Base-by-base conservation (phyloP, 2,888 invertebrate genomes). In the Ecdyonurus torrentis region DNA sequence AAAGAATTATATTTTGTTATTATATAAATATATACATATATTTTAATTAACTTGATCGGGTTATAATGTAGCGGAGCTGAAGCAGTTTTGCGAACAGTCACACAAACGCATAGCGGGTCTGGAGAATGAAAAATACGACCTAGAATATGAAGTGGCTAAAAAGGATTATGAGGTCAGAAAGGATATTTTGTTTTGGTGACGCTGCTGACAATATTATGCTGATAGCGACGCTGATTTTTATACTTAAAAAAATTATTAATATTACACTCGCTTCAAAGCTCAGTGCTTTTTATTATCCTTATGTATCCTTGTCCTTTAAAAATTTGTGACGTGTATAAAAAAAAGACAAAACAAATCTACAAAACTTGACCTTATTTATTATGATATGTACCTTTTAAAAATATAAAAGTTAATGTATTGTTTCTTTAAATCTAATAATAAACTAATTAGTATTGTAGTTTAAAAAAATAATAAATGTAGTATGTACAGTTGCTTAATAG, bases 101-200 rank as follows among this genome's bases (percentile, higher is more conserved):
- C 86, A 96, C 81, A 83, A 84, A 74, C 88, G 91, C 83, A 90
- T 96, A 82, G 78, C 76, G 77, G 78, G 80, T 72, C 85, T 97
- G 82, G 96, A 97, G 84, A 89, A 90, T 74, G 83, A 87, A 78
- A 98, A 97, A 82, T 98, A 91, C 83, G 99, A 99, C 85, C 85
- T 97, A 85, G 98, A 99, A 84, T 89, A 90, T 83, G 82, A 91
- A 81, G 95, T 97, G 79, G 91, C 91, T 82, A 89, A 90, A 83
- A 98, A 98, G 89, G 98, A 98, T 80, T 87, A 86, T 79, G 94
- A 97, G 93, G 96, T 97, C 55, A 55, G 55, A 5, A n/a, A 20
- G 7, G 55, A 7, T 55, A 5, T 10, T 37, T 37, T 15, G 5
- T 10, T 37, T 10, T 37, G 15, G 15, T 15, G 37, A 37, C 37